Conservation (phyloP, 2,797 vertebrate species). For the Falco biarmicus region DNA sequence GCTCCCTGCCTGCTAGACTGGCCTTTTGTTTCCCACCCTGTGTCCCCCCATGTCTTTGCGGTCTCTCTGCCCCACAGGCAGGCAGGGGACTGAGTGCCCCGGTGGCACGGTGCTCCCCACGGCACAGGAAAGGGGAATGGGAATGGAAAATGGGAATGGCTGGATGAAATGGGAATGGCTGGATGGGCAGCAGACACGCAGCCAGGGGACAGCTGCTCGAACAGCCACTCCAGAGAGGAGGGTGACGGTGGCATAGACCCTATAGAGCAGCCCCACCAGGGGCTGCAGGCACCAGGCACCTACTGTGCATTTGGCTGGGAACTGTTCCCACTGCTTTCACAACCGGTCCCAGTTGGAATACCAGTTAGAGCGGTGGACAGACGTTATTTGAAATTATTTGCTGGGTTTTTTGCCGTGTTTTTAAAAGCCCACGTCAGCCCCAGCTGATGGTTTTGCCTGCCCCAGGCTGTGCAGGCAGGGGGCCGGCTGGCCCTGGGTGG, state of each 20-base stretch:
- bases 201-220: background rate
- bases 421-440: rapidly evolving
- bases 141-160: too few species aligned
- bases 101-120: rapidly evolving
- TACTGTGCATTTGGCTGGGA: background rate
- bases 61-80: rapidly evolving
- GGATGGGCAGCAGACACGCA: rapidly evolving
- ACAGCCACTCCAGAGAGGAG: background rate
- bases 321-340: background rate
- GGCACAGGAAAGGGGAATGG: background rate
- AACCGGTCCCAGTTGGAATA: background rate
- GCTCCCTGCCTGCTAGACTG: background rate
- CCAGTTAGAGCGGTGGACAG: background rate
- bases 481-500: background rate
- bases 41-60: too few species aligned
- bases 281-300: background rate
- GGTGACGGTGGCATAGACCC: background rate
- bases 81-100: background rate
- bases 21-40: background rate
- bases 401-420: background rate
- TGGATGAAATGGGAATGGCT: background rate
- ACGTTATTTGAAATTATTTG: background rate
- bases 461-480: background rate
- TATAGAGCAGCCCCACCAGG: rapidly evolving
- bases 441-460: background rate